Evolutionary conservation across 1,140 invertebrate species (phyloP).

Genomic region (Scaptodrosophila lebanonensis): DNA sequence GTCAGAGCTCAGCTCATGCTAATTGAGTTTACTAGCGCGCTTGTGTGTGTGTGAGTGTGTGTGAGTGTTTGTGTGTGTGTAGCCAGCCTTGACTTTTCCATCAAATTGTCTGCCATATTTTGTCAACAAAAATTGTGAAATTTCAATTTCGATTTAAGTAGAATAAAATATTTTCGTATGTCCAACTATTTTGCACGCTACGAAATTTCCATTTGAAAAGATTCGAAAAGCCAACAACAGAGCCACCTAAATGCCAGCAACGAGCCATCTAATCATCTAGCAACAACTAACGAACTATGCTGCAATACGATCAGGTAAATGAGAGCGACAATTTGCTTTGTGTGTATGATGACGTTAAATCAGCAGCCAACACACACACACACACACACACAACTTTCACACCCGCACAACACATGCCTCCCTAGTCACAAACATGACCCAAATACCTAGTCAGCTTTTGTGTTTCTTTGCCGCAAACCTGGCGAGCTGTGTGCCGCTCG

Average conservation of each 20-base stretch:
- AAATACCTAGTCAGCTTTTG: conserved; percentile 21
- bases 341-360: conserved; percentile 35
- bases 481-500: conserved; percentile 1
- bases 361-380: conserved; percentile 13
- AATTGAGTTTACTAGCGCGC: conserved; percentile 24
- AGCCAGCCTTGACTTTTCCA: conserved; percentile 14
- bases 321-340: conserved; percentile 14
- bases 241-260: conserved; percentile 9
- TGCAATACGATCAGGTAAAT: conserved; percentile 58
- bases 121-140: not conserved
- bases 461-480: not conserved
- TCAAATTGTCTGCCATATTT: not conserved
- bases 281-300: conserved; percentile 39
- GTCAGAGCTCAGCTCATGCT: too few relatives aligned
- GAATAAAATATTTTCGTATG: too few relatives aligned
- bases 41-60: conserved; percentile 2
- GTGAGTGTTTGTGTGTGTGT: conserved; percentile 17
- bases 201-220: conserved; percentile 31
- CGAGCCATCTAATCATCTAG: not conserved
- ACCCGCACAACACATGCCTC: too few relatives aligned
- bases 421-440: conserved; percentile 33
- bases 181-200: too few relatives aligned
- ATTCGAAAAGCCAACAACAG: conserved; percentile 7
- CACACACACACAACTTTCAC: too few relatives aligned
- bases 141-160: too few relatives aligned